A percentile compares a stretch with the other conserved stretches of the same genome.
Conservation (phyloP, 2,797 vertebrate genomes). For the Adrianichthys oophorus region DNA sequence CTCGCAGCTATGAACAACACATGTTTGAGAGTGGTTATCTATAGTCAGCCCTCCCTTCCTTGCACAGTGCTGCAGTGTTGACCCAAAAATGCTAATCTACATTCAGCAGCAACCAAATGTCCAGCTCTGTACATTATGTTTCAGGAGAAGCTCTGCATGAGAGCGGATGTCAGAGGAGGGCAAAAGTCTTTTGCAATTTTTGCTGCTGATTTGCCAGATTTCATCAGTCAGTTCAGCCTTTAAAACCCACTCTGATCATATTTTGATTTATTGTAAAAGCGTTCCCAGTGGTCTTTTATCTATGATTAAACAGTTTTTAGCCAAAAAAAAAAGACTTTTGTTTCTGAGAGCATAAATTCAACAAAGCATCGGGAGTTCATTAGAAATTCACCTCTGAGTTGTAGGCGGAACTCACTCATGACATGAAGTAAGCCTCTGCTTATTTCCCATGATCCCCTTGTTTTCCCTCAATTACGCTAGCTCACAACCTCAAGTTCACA, state of each 20-base stretch:
- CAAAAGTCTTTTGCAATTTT: slow-evolving; percentile 16
- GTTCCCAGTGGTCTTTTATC: no score
- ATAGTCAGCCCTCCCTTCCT: slow-evolving; percentile 24
- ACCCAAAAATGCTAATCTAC: slow-evolving; percentile 10
- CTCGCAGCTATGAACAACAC: slow-evolving; percentile 28
- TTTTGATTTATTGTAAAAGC: no score
- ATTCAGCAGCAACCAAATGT: slow-evolving; percentile 1
- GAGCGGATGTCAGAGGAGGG: slow-evolving; percentile 1
- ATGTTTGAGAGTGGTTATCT: slow-evolving; percentile 21
- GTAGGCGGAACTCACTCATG: no score
- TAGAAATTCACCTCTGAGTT: no score
- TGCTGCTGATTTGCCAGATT: slow-evolving; percentile 47
- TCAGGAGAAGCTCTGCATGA: background rate
- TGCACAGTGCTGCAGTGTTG: slow-evolving; percentile 3
- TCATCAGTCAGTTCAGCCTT: slow-evolving; percentile 16
- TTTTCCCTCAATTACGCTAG: no score
- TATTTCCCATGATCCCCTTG: no score
- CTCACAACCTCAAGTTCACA: no score
- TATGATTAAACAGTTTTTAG: no score
- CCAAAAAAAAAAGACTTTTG: no score
- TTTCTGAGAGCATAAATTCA: no score
- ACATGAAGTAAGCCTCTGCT: no score
- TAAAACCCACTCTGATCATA: slow-evolving; percentile 3
- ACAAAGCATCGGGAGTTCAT: no score
- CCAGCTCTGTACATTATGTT: background rate